Percentiles rank a stretch among this genome's conserved stretches.
Evolutionary conservation across 2,888 invertebrate genomes (phyloP).

Genomic region (Eilema caniola): DNA sequence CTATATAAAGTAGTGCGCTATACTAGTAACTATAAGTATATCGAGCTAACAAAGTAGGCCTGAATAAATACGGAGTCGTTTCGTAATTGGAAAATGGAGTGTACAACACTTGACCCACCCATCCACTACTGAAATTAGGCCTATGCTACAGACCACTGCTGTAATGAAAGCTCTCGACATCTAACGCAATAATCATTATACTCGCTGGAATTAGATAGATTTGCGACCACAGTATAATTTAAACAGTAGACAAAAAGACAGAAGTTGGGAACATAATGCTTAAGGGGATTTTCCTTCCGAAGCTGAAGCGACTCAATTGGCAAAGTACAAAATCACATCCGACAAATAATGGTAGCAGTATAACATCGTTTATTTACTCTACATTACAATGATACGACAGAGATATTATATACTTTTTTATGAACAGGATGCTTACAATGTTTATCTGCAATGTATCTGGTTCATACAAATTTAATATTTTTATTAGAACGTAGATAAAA

Average conservation of each 20-base stretch:
- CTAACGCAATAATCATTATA: conserved; percentile 25
- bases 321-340: too few relatives aligned
- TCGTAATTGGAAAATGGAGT: conserved; percentile 31
- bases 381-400: too few relatives aligned
- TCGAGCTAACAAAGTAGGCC: conserved; percentile 14
- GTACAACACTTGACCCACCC: conserved; percentile 27
- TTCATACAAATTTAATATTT: too few relatives aligned
- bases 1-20: not conserved
- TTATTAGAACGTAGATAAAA: too few relatives aligned
- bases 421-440: too few relatives aligned
- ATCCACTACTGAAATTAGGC: conserved; percentile 26
- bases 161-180: conserved; percentile 23
- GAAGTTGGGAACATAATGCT: too few relatives aligned
- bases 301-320: too few relatives aligned
- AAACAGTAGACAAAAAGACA: not conserved
- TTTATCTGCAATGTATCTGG: too few relatives aligned
- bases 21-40: conserved; percentile 4
- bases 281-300: too few relatives aligned
- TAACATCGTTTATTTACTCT: too few relatives aligned
- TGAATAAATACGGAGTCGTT: conserved; percentile 27
- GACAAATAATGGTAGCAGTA: too few relatives aligned
- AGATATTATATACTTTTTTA: too few relatives aligned
- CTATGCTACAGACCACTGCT: conserved; percentile 16
- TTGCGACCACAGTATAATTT: not conserved
- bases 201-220: not conserved